A percentile compares a stretch with the other conserved stretches of the same genome.
Conservation (phyloP, 2,888 invertebrate species). For the Cotesia congregata region DNA sequence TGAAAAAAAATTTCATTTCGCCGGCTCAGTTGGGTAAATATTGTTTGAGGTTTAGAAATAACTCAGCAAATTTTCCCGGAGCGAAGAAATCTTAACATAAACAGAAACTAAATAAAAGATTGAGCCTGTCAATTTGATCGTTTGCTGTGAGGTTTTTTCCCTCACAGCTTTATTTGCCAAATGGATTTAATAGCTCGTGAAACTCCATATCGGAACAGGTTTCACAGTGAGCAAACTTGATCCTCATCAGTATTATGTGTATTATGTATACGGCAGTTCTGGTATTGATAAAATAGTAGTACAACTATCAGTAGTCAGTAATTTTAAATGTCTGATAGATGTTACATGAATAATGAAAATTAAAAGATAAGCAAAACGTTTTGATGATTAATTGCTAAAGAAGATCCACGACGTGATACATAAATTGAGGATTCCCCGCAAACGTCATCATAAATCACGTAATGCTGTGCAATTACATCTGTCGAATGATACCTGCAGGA, state of each 20-base stretch:
- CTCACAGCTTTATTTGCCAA: slow-evolving; percentile 38
- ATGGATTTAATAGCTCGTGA: slow-evolving; percentile 35
- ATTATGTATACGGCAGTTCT: neutral
- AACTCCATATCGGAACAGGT: slow-evolving; percentile 24
- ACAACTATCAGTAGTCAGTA: neutral
- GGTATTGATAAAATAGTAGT: slow-evolving; percentile 4
- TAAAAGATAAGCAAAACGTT: slow-evolving; percentile 11
- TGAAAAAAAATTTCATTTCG: slow-evolving; percentile 15
- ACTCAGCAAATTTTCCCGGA: neutral
- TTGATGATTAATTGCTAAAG: slow-evolving; percentile 28
- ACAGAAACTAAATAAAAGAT: slow-evolving; percentile 8
- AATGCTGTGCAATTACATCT: slow-evolving; percentile 19
- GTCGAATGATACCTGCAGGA: neutral
- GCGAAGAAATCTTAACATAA: slow-evolving; percentile 9
- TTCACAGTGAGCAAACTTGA: slow-evolving; percentile 13
- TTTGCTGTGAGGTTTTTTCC: slow-evolving; percentile 11
- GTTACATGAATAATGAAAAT: neutral
- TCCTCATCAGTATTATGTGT: neutral
- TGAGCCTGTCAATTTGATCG: slow-evolving; percentile 8
- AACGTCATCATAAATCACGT: slow-evolving; percentile 16
- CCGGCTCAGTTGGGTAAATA: slow-evolving; percentile 6
- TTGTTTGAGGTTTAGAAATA: slow-evolving; percentile 2
- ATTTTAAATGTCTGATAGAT: neutral
- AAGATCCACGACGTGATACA: slow-evolving; percentile 26
- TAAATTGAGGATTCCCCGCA: slow-evolving; percentile 23